phyloP scores from a whole-genome alignment of 2,888 invertebrate species.

The Stenolophus ochropezus region DNA sequence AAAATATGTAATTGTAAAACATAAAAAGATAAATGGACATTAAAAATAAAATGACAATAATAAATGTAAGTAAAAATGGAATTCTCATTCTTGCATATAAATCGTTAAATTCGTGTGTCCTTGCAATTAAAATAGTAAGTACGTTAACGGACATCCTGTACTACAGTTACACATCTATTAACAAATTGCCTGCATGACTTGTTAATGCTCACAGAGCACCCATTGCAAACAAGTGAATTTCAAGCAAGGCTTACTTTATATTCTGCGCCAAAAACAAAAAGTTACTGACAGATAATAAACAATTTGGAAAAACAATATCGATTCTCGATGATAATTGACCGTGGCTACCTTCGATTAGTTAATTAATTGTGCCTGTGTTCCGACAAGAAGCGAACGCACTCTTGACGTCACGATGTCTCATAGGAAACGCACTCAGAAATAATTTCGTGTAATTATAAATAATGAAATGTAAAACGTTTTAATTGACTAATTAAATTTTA shows the following conservation, averaged over 20 bases:
- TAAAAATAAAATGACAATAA: too few relatives aligned
- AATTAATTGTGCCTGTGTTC: slow-evolving; percentile 36
- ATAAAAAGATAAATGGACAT: too few relatives aligned
- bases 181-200: slow-evolving; percentile 57
- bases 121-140: background rate
- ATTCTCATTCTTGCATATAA: too few relatives aligned
- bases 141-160: slow-evolving; percentile 37
- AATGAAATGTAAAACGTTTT: background rate
- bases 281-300: slow-evolving; percentile 57
- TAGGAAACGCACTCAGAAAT: background rate
- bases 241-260: slow-evolving; percentile 48
- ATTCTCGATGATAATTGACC: slow-evolving; percentile 40
- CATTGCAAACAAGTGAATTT: slow-evolving; percentile 43
- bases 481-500: slow-evolving; percentile 12
- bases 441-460: background rate
- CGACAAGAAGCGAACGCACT: background rate
- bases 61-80: too few relatives aligned
- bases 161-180: slow-evolving; percentile 55
- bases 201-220: slow-evolving; percentile 52
- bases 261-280: slow-evolving; percentile 48
- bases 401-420: background rate
- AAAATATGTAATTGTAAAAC: too few relatives aligned
- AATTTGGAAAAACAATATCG: slow-evolving; percentile 45
- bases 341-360: slow-evolving; percentile 48
- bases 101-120: too few relatives aligned